Evolutionary conservation across 2,888 invertebrate genomes (phyloP).

Genomic region (Daptonema setosum): DNA sequence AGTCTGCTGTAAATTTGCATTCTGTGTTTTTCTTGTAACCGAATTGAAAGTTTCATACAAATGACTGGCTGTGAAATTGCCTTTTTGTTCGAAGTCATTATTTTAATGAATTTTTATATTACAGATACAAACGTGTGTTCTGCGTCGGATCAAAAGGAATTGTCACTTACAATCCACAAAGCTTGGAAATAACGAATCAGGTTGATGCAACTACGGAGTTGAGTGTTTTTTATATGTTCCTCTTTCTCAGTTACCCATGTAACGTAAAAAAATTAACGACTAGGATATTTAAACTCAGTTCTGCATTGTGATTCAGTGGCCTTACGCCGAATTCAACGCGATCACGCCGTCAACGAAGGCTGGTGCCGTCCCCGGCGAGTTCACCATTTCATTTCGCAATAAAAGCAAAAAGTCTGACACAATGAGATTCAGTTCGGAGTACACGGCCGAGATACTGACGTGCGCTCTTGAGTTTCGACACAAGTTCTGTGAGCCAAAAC

Average conservation of each 20-base stretch:
- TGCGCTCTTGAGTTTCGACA: conserved; percentile 44
- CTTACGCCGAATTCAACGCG: conserved; percentile 34
- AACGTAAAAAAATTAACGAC: no score
- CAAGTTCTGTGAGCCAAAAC: neutral
- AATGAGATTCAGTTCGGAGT: conserved; percentile 88
- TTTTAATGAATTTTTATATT: conserved; percentile 14
- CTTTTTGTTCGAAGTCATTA: no score
- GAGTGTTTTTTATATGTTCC: neutral
- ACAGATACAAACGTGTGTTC: conserved; percentile 79
- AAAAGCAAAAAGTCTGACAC: conserved; percentile 68
- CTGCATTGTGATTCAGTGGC: no score
- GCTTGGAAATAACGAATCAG: conserved; percentile 72
- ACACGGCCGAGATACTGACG: conserved; percentile 69
- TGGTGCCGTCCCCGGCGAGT: conserved; percentile 31
- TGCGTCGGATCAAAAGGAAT: conserved; percentile 83
- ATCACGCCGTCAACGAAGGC: conserved; percentile 26
- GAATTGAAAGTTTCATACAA: no score
- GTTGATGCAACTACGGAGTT: conserved; percentile 32
- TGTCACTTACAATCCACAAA: conserved; percentile 84
- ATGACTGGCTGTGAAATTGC: no score
- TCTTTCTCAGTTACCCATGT: no score
- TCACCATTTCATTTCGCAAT: conserved; percentile 49
- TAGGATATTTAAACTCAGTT: no score
- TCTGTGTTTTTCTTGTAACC: no score
- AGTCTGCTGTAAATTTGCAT: no score